Evolutionary conservation across 2,797 vertebrate genomes (phyloP).

Genomic region (Tiaroga cobitis): DNA sequence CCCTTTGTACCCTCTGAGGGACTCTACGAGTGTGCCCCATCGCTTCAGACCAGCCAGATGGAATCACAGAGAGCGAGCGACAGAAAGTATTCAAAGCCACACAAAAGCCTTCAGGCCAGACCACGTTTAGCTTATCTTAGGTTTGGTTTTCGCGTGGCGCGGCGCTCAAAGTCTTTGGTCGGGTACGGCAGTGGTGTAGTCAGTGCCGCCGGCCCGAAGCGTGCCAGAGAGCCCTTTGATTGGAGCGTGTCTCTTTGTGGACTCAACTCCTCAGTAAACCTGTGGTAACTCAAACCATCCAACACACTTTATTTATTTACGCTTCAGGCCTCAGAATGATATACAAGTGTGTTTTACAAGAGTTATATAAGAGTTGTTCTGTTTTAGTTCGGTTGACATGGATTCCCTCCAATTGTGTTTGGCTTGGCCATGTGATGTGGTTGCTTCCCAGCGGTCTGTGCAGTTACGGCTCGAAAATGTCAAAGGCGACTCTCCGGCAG

Average conservation of each 20-base stretch:
- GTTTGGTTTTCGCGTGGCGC: slow-evolving; percentile 56
- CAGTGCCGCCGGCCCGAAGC: slow-evolving; percentile 70
- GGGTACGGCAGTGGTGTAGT: slow-evolving; percentile 62
- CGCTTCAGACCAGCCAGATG: slow-evolving; percentile 81
- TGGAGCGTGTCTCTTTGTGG: slow-evolving; percentile 59
- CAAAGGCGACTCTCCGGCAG: not conserved
- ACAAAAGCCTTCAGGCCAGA: slow-evolving; percentile 63
- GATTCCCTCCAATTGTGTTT: slow-evolving; percentile 36
- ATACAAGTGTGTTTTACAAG: slow-evolving; percentile 38
- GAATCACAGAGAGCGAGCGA: slow-evolving; percentile 57
- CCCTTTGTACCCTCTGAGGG: slow-evolving; percentile 81
- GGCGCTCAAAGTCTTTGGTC: slow-evolving; percentile 45
- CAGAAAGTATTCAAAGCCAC: slow-evolving; percentile 55
- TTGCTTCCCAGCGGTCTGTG: slow-evolving; percentile 11
- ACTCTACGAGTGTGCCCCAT: slow-evolving; percentile 76
- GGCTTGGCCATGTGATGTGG: slow-evolving; percentile 18
- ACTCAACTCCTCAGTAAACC: slow-evolving; percentile 20
- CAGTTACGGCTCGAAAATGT: not conserved
- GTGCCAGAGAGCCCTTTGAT: slow-evolving; percentile 67
- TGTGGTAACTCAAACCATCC: slow-evolving; percentile 33
- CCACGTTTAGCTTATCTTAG: slow-evolving; percentile 58
- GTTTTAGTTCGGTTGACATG: slow-evolving; percentile 44
- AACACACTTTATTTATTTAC: slow-evolving; percentile 56
- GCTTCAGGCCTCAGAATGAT: slow-evolving; percentile 49
- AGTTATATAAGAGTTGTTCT: slow-evolving; percentile 43